Evolutionary conservation across 2,797 vertebrate species (phyloP).

Genomic region (Halcyon smyrnensis): DNA sequence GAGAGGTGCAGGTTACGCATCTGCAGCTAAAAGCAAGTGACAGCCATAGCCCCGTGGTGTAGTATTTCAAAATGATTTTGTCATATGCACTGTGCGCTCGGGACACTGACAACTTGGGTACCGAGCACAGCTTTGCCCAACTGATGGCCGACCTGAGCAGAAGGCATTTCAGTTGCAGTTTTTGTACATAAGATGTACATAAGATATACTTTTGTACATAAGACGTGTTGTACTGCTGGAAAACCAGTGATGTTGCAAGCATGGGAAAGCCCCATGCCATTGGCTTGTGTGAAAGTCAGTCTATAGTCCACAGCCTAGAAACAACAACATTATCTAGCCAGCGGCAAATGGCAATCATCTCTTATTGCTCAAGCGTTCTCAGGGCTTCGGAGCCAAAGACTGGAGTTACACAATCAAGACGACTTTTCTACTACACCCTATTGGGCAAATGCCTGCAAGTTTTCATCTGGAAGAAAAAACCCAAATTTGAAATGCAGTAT

Average conservation of each 20-base stretch:
- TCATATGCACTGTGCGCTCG: not conserved
- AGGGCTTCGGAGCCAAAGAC: conserved; percentile 51
- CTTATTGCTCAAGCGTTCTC: conserved; percentile 59
- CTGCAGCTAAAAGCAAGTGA: conserved; percentile 18
- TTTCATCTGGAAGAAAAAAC: not conserved
- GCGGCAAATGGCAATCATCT: conserved; percentile 26
- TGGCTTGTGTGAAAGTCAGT: conserved; percentile 34
- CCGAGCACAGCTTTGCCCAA: conserved; percentile 23
- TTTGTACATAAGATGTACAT: not conserved
- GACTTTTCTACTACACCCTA: conserved; percentile 45
- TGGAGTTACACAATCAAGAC: conserved; percentile 67
- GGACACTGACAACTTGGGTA: not conserved
- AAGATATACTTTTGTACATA: conserved; percentile 28
- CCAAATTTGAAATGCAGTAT: not conserved
- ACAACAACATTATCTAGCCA: conserved; percentile 52
- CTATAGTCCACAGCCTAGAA: conserved; percentile 30
- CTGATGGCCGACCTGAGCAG: conserved; percentile 26
- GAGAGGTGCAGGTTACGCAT: not conserved
- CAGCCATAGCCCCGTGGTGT: not conserved
- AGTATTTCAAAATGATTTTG: not conserved
- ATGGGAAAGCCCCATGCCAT: conserved; percentile 36
- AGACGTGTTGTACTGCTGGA: not conserved
- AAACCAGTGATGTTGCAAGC: conserved; percentile 56
- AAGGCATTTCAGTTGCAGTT: conserved; percentile 38
- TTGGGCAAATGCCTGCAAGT: conserved; percentile 57